Evolutionary conservation across 1,140 invertebrate genomes (phyloP).

Genomic region (Papilio aristodemus): DNA sequence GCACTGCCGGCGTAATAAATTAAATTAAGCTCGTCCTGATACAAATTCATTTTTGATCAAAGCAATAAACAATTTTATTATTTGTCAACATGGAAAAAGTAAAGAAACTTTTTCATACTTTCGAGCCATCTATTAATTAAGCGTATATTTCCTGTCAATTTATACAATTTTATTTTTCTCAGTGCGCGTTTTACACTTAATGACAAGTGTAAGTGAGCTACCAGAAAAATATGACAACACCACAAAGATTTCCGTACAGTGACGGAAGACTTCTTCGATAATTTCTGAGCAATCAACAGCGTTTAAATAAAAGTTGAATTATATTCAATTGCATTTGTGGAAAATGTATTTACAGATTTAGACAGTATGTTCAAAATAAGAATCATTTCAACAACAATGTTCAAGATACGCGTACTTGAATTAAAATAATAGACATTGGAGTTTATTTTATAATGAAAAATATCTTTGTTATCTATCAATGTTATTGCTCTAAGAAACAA

Average conservation of each 20-base stretch:
- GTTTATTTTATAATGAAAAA: neutral
- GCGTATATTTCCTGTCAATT: neutral
- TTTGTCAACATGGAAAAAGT: neutral
- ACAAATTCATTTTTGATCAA: constrained; percentile 14
- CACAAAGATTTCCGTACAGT: no score
- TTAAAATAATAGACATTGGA: neutral
- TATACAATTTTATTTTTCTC: neutral
- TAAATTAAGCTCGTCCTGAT: constrained; percentile 16
- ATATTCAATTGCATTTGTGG: no score
- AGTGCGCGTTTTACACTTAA: no score
- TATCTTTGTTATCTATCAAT: constrained; percentile 5
- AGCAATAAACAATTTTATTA: constrained; percentile 10
- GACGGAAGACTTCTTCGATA: no score
- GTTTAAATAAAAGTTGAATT: no score
- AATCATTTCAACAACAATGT: neutral
- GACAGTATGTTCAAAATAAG: no score
- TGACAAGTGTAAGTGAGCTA: no score
- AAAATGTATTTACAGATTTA: no score
- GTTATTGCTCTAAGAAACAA: constrained; percentile 1
- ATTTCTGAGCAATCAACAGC: no score
- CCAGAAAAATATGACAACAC: no score
- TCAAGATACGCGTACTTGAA: neutral
- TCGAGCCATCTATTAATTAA: neutral
- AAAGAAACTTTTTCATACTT: neutral
- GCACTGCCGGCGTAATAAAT: constrained; percentile 9